A percentile compares a stretch with the other conserved stretches of the same genome.
Conservation (phyloP, 2,113 vertebrate species). For the Zapus hudsonius region DNA sequence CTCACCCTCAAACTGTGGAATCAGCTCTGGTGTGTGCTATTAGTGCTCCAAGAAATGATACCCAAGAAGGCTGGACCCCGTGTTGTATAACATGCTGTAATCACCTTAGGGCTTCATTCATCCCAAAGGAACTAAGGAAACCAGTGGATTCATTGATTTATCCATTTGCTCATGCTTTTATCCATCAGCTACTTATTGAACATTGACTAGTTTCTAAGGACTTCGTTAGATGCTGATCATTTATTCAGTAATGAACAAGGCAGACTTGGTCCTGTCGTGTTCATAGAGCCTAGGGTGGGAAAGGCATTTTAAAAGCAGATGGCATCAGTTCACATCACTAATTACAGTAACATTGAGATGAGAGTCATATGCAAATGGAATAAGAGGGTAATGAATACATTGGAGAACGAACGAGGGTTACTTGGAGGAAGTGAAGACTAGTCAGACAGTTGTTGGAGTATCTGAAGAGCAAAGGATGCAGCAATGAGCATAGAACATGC, state of each 20-base stretch:
- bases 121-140: background rate
- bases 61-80: background rate
- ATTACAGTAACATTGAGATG: background rate
- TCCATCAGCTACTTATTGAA: background rate
- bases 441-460: background rate
- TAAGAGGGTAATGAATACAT: background rate
- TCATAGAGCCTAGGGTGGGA: background rate
- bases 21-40: background rate
- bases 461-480: background rate
- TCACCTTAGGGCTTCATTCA: background rate
- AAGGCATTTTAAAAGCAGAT: background rate
- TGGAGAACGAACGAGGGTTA: background rate
- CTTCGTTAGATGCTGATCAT: background rate
- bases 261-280: background rate
- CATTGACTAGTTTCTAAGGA: background rate
- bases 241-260: background rate
- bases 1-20: background rate
- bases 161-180: background rate
- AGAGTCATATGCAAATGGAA: background rate
- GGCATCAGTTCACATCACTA: background rate
- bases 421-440: background rate
- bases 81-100: background rate
- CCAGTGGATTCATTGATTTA: background rate
- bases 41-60: background rate
- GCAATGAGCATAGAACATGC: background rate